A percentile compares a stretch with the other conserved stretches of the same genome.
Conservation (phyloP, 1,140 invertebrate genomes). For the Delia radicum region DNA sequence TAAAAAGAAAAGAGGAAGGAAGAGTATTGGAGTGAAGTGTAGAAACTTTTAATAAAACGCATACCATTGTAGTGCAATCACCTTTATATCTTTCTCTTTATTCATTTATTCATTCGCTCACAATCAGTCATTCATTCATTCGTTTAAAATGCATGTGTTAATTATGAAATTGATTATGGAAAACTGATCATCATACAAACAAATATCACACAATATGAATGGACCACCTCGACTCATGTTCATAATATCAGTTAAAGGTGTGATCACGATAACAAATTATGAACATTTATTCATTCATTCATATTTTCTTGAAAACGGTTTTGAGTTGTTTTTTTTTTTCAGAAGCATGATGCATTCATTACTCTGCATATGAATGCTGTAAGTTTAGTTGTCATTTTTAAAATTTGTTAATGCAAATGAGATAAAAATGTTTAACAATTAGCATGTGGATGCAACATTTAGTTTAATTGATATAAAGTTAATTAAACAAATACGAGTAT, state of each 20-base stretch:
- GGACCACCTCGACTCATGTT: background rate
- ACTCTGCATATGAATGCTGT: background rate
- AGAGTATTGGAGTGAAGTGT: background rate
- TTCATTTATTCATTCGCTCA: no score
- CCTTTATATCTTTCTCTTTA: background rate
- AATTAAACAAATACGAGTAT: no score
- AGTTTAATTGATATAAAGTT: background rate
- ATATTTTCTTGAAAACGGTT: background rate
- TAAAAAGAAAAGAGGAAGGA: background rate
- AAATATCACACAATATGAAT: background rate
- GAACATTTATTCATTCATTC: background rate
- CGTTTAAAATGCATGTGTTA: background rate
- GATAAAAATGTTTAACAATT: background rate
- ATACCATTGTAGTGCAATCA: conserved; percentile 4
- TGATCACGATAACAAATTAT: background rate
- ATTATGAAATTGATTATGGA: background rate
- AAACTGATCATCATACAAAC: background rate
- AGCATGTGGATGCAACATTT: conserved; percentile 1
- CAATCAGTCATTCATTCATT: no score
- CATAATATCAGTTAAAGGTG: background rate
- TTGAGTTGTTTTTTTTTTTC: background rate
- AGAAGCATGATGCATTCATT: background rate
- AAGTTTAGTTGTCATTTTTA: background rate
- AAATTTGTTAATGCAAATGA: background rate
- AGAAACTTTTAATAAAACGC: background rate